Base-by-base conservation (phyloP, 2,797 vertebrate species). In the Gallirallus australis region DNA sequence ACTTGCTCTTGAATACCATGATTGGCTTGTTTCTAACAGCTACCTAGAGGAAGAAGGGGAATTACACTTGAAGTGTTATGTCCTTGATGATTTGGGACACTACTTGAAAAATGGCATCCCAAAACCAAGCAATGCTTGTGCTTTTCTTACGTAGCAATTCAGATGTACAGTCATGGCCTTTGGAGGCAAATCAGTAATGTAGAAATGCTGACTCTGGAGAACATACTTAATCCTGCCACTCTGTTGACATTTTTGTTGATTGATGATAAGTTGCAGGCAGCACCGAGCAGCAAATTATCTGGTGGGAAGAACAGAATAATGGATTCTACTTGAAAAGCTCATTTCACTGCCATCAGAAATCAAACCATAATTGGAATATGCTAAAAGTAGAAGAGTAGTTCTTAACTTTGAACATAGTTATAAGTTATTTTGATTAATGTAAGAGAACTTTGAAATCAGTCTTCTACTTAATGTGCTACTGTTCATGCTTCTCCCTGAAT, bases 181-280 rank as follows among this genome's bases (percentile, higher is more conserved):
- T 45, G 48, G 73, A 77, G 70, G 48, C 9, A 72, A 69, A 56
- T 52, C 37, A 68, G 60, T 52, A 40, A 18, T 54, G 57, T 2
- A 81, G 90, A 91, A 94, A 25, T 92, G 94, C 87, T 96, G 90
- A 90, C 92, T 95, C 73, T 90, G 77, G 45, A 37, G 73, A 84
- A 89, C 47, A 40, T 79, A 59, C 86, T 82, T 84, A 89, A 84
- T 95, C 35, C 66, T 96, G 90, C 86, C 73, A 45, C 73, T 71
- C 89, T 95, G 89, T 96, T 97, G 93, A 83, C 96, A 35, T 86
- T 95, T 93, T 94, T 97, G 91, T 94, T 96, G 94, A 97, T 94
- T 88, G 89, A 96, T 96, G 91, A 90, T 70, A 86, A 96, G 82
- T 96, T 94, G 85, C 94, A 92, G 88, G 90, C 94, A 95, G 95